Base-by-base conservation (phyloP, 1,140 invertebrate genomes). In the Drosophila lacteicornis region DNA sequence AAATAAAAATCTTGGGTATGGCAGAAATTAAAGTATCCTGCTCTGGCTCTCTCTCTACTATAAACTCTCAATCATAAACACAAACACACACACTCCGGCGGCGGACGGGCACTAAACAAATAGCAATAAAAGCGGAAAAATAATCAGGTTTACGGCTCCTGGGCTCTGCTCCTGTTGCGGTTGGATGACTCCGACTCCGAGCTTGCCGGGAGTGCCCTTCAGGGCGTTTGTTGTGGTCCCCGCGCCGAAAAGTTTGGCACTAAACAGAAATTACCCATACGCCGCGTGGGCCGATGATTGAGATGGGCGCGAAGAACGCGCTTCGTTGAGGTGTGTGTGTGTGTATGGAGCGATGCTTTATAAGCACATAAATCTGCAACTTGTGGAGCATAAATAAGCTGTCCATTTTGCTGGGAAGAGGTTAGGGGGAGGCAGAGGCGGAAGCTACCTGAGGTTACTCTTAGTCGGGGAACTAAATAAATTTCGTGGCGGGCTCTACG, bases 181-280 rank as follows among this genome's bases (percentile, higher is more conserved):
- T 68, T 81, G 58, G 56, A 47, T 61, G 56, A 66, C 45, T 60
- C 15, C 30, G 15, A 17, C 45, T 60, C 33, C 49, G 17, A 38
- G 33, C 68, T 49, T 67, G 58, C 71, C 66, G 71, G 68, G 68
- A 84, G 84, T 77, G 84, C 80, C 77, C 84, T 88, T 88, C 69
- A 65, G 69, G 84, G 84, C 80, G 65, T 87, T 80, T 80, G 71
- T 88, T 87, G 73, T 80, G 80, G 84, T 56, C 53, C 57, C 22
- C 17, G 50, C 51, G 67, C 60, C 73, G 45, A 62, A 87, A 87
- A 80, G 63, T 87, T 88, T 77, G 63, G 76, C 80, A 77, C 76
- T 88, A 83, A 83, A 78, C 84, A 84, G 77, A 87, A 83, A 87
- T 88, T 87, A 88, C 84, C 84, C 84, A 87, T 87, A 87, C 84